These are phyloP conservation scores for Acrocephalus kingi DNA, from an alignment of 2,113 vertebrate genomes.

Conservation along the genomic window DNA sequence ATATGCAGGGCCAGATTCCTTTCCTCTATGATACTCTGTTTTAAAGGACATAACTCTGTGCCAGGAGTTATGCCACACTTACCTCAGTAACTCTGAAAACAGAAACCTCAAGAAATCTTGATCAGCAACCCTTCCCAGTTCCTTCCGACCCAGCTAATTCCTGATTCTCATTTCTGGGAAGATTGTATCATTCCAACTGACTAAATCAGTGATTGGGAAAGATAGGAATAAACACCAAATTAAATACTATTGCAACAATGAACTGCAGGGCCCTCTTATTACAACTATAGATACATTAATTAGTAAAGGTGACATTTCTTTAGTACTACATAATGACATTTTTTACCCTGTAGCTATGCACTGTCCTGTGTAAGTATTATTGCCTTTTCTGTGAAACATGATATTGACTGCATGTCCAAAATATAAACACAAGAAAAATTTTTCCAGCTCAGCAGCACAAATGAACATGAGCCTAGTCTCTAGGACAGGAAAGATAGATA, in stretches of 20 bases:
- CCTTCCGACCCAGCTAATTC: not conserved
- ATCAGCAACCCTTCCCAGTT: not conserved
- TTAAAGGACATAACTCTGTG: not conserved
- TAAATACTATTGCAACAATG: not conserved
- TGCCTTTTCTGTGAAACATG: not conserved
- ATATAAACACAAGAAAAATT: not conserved
- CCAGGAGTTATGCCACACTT: not conserved
- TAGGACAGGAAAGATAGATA: not conserved
- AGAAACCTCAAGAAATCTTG: not conserved
- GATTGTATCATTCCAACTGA: fast-evolving
- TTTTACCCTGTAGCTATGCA: not conserved
- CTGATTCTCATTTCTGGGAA: not conserved
- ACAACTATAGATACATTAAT: not conserved
- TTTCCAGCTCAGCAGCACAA: not conserved
- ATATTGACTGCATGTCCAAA: not conserved
- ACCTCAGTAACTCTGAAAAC: not conserved
- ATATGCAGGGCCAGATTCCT: not conserved
- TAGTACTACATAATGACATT: not conserved
- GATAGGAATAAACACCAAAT: not conserved
- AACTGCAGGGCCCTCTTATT: not conserved
- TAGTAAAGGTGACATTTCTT: not conserved
- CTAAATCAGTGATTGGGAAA: not conserved
- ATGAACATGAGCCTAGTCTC: not conserved
- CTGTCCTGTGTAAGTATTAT: not conserved
- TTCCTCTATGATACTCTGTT: not conserved